Conservation (phyloP, 2,113 vertebrate genomes). For the Castor canadensis region DNA sequence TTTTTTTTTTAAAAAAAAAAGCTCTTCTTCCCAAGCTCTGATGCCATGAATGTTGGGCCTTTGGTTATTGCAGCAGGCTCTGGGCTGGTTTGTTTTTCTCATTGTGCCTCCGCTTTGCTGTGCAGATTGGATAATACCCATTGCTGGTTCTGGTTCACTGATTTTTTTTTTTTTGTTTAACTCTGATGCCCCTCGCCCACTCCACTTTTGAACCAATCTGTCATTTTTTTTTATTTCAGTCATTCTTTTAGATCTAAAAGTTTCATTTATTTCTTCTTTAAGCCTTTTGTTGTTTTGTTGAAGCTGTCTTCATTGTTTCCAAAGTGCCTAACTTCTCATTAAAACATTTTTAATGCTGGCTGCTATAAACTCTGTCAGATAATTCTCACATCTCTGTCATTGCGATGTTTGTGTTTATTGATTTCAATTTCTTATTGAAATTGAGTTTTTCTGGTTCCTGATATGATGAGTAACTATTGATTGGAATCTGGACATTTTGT, state of each 20-base stretch:
- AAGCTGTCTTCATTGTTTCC: not conserved
- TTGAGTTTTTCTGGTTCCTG: not conserved
- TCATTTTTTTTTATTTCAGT: not conserved
- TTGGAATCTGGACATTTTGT: not conserved
- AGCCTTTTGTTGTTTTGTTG: not conserved
- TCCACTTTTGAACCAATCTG: not conserved
- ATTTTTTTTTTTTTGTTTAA: not conserved
- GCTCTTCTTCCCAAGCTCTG: not conserved
- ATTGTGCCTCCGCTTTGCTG: not conserved
- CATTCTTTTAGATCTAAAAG: not conserved
- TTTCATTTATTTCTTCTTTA: not conserved
- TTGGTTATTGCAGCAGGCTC: too few species aligned
- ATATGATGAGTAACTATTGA: not conserved
- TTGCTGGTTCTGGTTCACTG: not conserved
- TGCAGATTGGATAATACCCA: not conserved
- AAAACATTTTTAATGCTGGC: not conserved
- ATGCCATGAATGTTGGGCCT: fast-evolving
- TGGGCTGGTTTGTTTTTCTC: not conserved
- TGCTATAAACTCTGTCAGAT: not conserved
- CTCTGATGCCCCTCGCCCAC: too few species aligned
- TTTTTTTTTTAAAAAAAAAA: too few species aligned
- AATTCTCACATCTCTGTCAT: not conserved
- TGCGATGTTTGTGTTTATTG: not conserved
- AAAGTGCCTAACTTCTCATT: not conserved
- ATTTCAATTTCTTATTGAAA: not conserved